Percentiles rank a stretch among this genome's conserved stretches.
Evolutionary conservation across 1,140 invertebrate genomes (phyloP).

Genomic region (Rhagoletis pomonella): DNA sequence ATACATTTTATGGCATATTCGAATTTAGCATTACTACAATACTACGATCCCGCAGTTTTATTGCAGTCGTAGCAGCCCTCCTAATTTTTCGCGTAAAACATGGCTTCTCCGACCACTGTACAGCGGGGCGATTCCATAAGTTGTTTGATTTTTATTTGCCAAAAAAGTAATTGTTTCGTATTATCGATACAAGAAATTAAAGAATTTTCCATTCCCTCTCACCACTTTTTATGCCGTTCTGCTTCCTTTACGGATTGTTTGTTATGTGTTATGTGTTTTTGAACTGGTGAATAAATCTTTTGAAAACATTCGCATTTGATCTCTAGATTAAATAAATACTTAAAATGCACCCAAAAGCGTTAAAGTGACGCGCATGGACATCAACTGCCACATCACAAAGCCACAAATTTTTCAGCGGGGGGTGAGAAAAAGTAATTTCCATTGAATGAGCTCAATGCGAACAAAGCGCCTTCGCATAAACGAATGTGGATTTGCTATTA

Average conservation of each 20-base stretch:
- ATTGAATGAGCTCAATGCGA: conserved; percentile 23
- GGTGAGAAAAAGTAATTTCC: neutral
- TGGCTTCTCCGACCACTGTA: no score
- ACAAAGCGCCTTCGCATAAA: conserved; percentile 1
- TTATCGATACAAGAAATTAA: no score
- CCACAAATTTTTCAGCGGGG: neutral
- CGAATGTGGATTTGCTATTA: conserved; percentile 16
- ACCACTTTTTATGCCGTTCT: neutral
- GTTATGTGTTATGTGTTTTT: neutral
- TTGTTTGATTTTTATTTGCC: no score
- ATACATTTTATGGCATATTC: no score
- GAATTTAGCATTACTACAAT: no score
- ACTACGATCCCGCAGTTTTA: no score
- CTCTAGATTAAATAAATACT: conserved; percentile 9
- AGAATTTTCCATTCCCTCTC: neutral
- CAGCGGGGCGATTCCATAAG: no score
- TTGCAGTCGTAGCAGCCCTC: no score
- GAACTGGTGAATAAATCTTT: neutral
- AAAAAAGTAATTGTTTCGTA: neutral
- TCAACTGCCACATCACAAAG: neutral
- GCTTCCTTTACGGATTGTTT: neutral
- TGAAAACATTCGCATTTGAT: conserved; percentile 31
- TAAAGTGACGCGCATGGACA: neutral
- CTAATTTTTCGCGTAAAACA: no score
- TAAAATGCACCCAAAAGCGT: neutral